A percentile compares a stretch with the other conserved stretches of the same genome.
Evolutionary conservation across 2,797 vertebrate genomes (phyloP).

Genomic region (Podargus strigoides): DNA sequence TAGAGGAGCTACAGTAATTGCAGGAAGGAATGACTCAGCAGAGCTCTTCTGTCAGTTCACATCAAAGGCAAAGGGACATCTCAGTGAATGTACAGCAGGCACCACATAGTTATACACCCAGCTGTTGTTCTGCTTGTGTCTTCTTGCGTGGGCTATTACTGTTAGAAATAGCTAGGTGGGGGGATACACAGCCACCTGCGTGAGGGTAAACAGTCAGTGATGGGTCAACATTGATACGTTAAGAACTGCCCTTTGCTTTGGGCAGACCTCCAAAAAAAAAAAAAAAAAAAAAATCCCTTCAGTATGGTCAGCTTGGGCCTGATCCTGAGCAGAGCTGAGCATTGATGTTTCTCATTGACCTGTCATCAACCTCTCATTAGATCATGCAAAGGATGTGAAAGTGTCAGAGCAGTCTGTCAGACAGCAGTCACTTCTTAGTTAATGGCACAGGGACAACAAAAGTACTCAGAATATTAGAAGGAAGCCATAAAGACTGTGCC

Average conservation of each 20-base stretch:
- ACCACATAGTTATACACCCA: not conserved
- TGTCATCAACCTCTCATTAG: not conserved
- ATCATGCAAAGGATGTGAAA: not conserved
- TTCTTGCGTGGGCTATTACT: not conserved
- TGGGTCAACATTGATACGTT: accelerated
- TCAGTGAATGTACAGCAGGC: not conserved
- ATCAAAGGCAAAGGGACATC: not conserved
- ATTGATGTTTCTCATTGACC: not conserved
- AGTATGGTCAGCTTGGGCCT: not conserved
- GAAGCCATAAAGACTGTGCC: not conserved
- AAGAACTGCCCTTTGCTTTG: not conserved
- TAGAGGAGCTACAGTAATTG: not conserved
- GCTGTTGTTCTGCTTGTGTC: not conserved
- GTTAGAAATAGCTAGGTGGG: not conserved
- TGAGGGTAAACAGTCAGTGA: not conserved
- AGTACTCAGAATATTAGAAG: not conserved
- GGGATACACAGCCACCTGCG: not conserved
- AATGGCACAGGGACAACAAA: not conserved
- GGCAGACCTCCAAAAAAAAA: not conserved
- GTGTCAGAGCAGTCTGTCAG: not conserved
- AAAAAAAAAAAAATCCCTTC: not conserved
- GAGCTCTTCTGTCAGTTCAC: not conserved
- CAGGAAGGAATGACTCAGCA: not conserved
- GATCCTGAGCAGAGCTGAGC: not conserved
- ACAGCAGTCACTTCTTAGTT: not conserved